phyloP scores from a whole-genome alignment of 2,113 vertebrate species.

The Rhea americana region DNA sequence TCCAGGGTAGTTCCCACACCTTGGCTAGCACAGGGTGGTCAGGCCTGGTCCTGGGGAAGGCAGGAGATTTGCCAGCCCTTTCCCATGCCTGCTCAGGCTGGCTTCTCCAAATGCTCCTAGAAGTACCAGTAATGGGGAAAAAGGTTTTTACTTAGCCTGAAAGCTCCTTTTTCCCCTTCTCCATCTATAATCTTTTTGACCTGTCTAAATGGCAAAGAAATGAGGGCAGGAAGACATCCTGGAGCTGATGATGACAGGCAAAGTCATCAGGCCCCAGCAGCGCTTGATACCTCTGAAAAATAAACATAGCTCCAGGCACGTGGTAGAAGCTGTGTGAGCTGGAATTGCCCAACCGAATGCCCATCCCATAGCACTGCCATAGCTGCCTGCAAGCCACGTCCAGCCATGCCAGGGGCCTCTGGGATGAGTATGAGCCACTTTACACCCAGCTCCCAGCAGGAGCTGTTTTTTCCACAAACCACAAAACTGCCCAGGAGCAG shows the following conservation, averaged over 20 bases:
- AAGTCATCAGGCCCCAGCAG: not conserved
- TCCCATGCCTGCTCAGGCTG: not conserved
- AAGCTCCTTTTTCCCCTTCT: not conserved
- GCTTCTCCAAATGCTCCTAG: not conserved
- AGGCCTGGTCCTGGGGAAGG: not conserved
- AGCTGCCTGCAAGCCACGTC: no score
- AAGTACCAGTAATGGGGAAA: not conserved
- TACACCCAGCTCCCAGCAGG: not conserved
- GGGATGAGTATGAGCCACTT: not conserved
- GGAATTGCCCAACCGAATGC: not conserved
- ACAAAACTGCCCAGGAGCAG: not conserved
- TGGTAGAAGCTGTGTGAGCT: not conserved
- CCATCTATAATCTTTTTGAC: not conserved
- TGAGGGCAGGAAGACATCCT: not conserved
- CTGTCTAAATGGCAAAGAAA: not conserved
- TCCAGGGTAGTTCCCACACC: not conserved
- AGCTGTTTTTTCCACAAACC: not conserved
- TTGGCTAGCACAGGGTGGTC: not conserved
- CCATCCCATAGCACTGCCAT: accelerated
- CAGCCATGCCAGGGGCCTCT: not conserved
- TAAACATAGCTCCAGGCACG: accelerated
- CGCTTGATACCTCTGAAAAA: not conserved
- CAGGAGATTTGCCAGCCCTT: not conserved
- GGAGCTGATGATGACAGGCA: not conserved
- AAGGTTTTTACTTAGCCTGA: no score